These are phyloP conservation scores for Leucania comma DNA, from an alignment of 2,888 invertebrate genomes.

Conservation along the genomic window DNA sequence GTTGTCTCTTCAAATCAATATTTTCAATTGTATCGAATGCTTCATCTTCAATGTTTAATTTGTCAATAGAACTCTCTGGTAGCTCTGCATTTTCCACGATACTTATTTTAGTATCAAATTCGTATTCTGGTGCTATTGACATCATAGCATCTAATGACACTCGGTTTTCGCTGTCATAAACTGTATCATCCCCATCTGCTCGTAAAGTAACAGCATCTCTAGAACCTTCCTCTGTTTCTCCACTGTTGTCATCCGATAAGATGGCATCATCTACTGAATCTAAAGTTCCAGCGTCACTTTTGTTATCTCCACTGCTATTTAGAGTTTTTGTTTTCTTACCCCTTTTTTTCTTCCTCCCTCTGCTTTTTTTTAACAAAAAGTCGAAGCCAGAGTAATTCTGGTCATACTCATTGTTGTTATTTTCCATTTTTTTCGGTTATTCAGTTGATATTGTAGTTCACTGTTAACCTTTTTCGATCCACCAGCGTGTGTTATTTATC, in stretches of 20 bases:
- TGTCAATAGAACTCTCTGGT: conserved; percentile 32
- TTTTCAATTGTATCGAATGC: conserved; percentile 1
- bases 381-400: conserved; percentile 44
- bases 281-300: conserved; percentile 49
- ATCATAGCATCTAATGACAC: conserved; percentile 50
- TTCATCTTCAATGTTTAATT: conserved; percentile 38
- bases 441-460: background rate
- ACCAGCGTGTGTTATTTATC: background rate
- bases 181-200: conserved; percentile 1
- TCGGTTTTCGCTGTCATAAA: background rate
- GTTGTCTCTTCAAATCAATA: conserved; percentile 7
- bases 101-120: conserved; percentile 1
- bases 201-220: conserved; percentile 1
- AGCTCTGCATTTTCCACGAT: conserved; percentile 9
- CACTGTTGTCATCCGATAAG: conserved; percentile 52
- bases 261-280: conserved; percentile 34
- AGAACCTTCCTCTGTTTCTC: conserved; percentile 37
- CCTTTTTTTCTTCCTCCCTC: conserved; percentile 51
- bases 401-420: conserved; percentile 20
- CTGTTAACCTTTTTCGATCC: background rate
- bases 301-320: conserved; percentile 37
- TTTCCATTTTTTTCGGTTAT: conserved; percentile 42
- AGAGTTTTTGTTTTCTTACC: conserved; percentile 4
- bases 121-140: conserved; percentile 33
- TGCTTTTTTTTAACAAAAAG: conserved; percentile 44